Conservation (phyloP, 2,888 invertebrate species). For the Laothoe populi region DNA sequence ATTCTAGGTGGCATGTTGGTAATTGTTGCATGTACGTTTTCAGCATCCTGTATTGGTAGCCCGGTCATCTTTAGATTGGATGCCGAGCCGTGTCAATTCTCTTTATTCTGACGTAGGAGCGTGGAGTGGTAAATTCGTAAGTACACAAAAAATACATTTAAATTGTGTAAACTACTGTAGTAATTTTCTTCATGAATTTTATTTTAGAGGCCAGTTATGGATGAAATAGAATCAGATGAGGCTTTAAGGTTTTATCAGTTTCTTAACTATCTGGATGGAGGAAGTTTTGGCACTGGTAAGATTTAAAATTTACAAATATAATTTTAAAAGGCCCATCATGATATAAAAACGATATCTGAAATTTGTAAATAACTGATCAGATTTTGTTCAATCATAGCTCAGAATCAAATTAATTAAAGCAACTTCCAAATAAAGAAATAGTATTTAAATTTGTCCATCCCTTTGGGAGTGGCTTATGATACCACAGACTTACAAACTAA, state of each 20-base stretch:
- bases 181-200: not conserved
- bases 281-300: conserved; percentile 77
- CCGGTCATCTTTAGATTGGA: conserved; percentile 77
- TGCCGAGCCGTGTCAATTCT: conserved; percentile 79
- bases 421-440: too few relatives aligned
- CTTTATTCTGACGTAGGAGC: conserved; percentile 79
- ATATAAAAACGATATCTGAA: too few relatives aligned
- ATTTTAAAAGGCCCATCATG: too few relatives aligned
- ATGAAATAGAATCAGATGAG: conserved; percentile 80
- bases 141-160: conserved; percentile 32
- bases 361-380: too few relatives aligned
- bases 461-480: too few relatives aligned
- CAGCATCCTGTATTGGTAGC: conserved; percentile 77
- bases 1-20: not conserved
- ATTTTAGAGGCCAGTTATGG: conserved; percentile 78
- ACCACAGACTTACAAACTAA: too few relatives aligned
- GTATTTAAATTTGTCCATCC: too few relatives aligned
- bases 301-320: not conserved
- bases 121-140: conserved; percentile 81
- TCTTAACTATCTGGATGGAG: conserved; percentile 78
- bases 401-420: too few relatives aligned
- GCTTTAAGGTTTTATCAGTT: conserved; percentile 78
- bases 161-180: not conserved
- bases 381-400: too few relatives aligned
- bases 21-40: conserved; percentile 34